Conservation (phyloP, 2,888 invertebrate species). For the Willowsia nigromaculata region DNA sequence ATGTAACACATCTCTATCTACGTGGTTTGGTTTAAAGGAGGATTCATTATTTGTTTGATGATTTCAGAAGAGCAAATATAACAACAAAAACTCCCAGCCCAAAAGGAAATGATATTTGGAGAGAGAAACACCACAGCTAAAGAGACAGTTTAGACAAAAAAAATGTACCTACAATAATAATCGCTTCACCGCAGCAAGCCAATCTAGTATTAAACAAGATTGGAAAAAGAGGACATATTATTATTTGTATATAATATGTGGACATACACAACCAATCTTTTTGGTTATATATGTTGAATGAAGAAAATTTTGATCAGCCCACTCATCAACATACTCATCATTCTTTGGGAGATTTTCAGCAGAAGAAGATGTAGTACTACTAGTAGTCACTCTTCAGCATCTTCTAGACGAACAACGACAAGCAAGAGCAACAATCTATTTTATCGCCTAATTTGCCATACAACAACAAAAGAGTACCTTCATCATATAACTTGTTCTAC, state of each 20-base stretch:
- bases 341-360: slow-evolving; percentile 27
- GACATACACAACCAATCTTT: not conserved
- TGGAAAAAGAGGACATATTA: slow-evolving; percentile 35
- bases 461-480: not conserved
- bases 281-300: not conserved
- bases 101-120: slow-evolving; percentile 37
- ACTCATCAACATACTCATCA: slow-evolving; percentile 45
- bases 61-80: slow-evolving; percentile 22
- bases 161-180: slow-evolving; percentile 13
- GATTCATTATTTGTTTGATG: slow-evolving; percentile 44
- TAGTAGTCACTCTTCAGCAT: slow-evolving; percentile 13
- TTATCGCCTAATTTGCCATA: not conserved
- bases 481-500: not conserved
- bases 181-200: not conserved
- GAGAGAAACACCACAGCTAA: not conserved
- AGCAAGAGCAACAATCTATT: not conserved
- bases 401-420: not conserved
- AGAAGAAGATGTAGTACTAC: not conserved
- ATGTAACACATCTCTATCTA: not conserved
- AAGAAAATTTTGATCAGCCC: slow-evolving; percentile 35
- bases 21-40: slow-evolving; percentile 38
- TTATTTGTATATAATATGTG: slow-evolving; percentile 29
- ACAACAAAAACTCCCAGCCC: slow-evolving; percentile 8
- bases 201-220: not conserved
- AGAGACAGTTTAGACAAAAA: not conserved